Base-by-base conservation (phyloP, 2,113 vertebrate genomes). In the Nycticorax nycticorax region DNA sequence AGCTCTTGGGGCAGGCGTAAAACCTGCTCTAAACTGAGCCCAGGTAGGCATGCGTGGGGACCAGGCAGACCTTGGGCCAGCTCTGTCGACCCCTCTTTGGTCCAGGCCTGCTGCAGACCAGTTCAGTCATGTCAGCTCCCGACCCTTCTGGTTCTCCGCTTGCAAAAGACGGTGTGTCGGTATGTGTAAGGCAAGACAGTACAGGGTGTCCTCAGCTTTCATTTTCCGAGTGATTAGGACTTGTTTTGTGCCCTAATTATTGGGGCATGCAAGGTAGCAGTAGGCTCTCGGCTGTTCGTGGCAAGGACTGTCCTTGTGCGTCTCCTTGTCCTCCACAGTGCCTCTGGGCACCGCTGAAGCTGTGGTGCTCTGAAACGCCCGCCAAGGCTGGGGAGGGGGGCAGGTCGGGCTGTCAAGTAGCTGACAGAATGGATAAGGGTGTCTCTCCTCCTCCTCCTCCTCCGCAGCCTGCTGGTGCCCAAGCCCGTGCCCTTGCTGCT, bases 351-450 rank as follows among this genome's bases (percentile, higher is more conserved):
- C 39, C 5, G 21, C 72, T 41, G 47, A 55, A 75, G 62, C 85
- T 68, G 57, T 63, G 68, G 68, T 72, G 85, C 88, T 89, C 73
- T 48, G 85, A 80, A 87, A 84, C 53, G 69, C 76, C 59, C 50
- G 73, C 2, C 6, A 32, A 79, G 68, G 26, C 27, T 2, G 9
- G 32, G 60, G 67, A 83, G 48, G 59, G 78, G 76, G 86, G 62
- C 1, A 1, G 48, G 63, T 22, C 1, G 1, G 63, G 68, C 88
- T 92, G 85, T 92, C 85, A 72, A 8, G 50, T 14, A 39, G 52
- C 95, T 95, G 80, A 88, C 88, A 85, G 39, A 85, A 55, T 57
- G 69, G 79, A 81, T 91, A 75, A 56, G 43, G 45, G 75, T 52
- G 48, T 69, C 60, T 47, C 52, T 81, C 41, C 47, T 63, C 78